A percentile compares a stretch with the other conserved stretches of the same genome.
These are phyloP conservation scores for Scaptomyza parva DNA, from an alignment of 2,888 invertebrate genomes.

Conservation along the genomic window DNA sequence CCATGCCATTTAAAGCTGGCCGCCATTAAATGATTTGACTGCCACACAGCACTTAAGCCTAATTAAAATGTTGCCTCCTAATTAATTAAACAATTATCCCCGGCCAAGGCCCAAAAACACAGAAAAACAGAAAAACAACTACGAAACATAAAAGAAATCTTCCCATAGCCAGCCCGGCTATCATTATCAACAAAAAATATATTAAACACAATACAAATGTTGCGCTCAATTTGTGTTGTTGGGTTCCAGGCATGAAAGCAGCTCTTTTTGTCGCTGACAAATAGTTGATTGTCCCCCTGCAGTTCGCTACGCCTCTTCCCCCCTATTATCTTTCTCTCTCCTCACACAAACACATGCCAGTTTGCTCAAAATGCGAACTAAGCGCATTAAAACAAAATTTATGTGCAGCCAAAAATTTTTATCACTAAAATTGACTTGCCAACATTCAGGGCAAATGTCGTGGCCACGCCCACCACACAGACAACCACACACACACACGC, in stretches of 20 bases:
- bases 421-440: slow-evolving; percentile 69
- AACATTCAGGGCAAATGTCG: slow-evolving; percentile 53
- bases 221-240: slow-evolving; percentile 62
- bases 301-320: not conserved
- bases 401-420: slow-evolving; percentile 62
- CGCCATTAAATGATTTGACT: slow-evolving; percentile 68
- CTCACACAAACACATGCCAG: slow-evolving; percentile 14
- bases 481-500: not conserved
- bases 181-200: slow-evolving; percentile 67
- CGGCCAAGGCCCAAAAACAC: slow-evolving; percentile 7
- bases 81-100: slow-evolving; percentile 75
- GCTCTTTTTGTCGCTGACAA: slow-evolving; percentile 15
- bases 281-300: slow-evolving; percentile 23
- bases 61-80: slow-evolving; percentile 74
- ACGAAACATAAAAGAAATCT: slow-evolving; percentile 25
- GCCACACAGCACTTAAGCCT: slow-evolving; percentile 71
- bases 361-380: slow-evolving; percentile 48
- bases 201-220: not conserved
- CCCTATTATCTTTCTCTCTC: not conserved
- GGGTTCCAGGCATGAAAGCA: slow-evolving; percentile 30
- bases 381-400: slow-evolving; percentile 74
- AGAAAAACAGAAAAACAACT: slow-evolving; percentile 13
- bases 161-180: slow-evolving; percentile 33
- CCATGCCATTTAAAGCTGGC: slow-evolving; percentile 60
- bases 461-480: slow-evolving; percentile 43